phyloP scores from a whole-genome alignment of 1,140 invertebrate genomes.

The Drosophila lini region DNA sequence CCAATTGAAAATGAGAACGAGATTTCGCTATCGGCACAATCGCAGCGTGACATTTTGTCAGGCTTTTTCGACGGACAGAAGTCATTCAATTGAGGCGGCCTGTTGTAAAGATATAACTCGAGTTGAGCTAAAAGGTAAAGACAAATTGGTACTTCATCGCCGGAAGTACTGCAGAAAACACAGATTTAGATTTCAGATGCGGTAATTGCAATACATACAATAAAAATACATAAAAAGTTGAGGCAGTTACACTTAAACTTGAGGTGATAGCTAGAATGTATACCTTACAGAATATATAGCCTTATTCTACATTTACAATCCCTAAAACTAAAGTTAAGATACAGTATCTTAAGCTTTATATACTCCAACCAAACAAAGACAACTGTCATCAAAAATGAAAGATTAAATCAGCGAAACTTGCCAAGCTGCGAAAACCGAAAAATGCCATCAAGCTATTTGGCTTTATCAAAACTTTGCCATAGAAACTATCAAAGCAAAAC shows the following conservation, averaged over 20 bases:
- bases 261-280: too few species aligned
- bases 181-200: conserved; percentile 1
- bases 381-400: background rate
- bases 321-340: background rate
- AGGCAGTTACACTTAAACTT: background rate
- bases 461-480: conserved; percentile 17
- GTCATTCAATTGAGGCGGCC: conserved; percentile 51
- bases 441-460: background rate
- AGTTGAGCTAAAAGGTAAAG: conserved; percentile 43
- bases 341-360: background rate
- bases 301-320: too few species aligned
- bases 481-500: conserved; percentile 39
- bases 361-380: background rate
- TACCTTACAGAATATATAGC: too few species aligned
- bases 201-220: conserved; percentile 1
- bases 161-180: conserved; percentile 16
- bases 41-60: conserved; percentile 70
- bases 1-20: conserved; percentile 54
- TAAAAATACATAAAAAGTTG: background rate
- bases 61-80: conserved; percentile 15
- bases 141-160: conserved; percentile 54
- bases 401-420: conserved; percentile 5
- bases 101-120: conserved; percentile 10
- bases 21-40: conserved; percentile 69
- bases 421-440: conserved; percentile 28